phyloP scores from a whole-genome alignment of 2,888 invertebrate genomes.

The Nomada flava region DNA sequence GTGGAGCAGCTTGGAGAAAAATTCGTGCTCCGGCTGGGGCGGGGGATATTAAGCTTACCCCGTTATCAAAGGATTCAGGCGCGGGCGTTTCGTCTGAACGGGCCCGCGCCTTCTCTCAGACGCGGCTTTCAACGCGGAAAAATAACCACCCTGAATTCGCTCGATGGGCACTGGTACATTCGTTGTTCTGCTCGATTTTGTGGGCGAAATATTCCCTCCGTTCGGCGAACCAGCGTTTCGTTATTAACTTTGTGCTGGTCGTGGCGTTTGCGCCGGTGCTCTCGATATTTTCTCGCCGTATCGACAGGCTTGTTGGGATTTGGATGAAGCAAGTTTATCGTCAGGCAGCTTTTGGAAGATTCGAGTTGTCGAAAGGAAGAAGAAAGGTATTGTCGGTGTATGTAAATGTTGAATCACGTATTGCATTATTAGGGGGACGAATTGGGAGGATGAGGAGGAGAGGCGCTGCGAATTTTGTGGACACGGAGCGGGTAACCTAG shows the following conservation, averaged over 20 bases:
- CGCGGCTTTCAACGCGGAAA: conserved; percentile 19
- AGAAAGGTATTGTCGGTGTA: no score
- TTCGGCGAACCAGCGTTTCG: background rate
- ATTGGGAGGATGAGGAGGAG: no score
- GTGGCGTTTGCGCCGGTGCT: background rate
- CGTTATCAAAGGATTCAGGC: conserved; percentile 47
- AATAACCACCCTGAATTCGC: conserved; percentile 27
- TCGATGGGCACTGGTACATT: background rate
- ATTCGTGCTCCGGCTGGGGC: conserved; percentile 33
- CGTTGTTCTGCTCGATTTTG: background rate
- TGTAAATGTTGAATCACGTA: no score
- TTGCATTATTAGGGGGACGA: no score
- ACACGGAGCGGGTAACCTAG: background rate
- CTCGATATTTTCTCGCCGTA: background rate
- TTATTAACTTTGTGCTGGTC: background rate
- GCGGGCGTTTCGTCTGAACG: conserved; percentile 15
- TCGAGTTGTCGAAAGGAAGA: background rate
- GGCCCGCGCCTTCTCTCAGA: conserved; percentile 16
- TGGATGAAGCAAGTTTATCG: background rate
- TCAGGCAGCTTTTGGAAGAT: background rate
- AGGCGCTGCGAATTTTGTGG: background rate
- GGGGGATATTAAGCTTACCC: conserved; percentile 42
- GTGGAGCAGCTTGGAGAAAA: conserved; percentile 37
- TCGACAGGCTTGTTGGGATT: no score
- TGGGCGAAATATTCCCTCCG: background rate